Base-by-base conservation (phyloP, 2,888 invertebrate species). In the Limnephilus marmoratus region DNA sequence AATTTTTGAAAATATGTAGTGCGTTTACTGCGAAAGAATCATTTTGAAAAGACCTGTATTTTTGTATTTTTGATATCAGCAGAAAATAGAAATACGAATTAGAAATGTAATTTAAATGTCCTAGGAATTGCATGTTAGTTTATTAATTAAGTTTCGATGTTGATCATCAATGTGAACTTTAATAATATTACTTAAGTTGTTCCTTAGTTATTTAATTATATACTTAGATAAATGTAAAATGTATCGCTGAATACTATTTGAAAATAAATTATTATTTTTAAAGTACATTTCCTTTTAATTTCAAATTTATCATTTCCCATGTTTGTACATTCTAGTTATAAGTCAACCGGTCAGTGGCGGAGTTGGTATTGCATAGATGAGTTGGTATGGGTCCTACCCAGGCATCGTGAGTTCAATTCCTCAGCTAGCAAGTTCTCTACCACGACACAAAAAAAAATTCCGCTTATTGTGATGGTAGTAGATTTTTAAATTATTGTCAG, bases 141-240 rank as follows among this genome's bases (percentile, higher is more conserved):
- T 80, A 81, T 31, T 41, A 89, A n/a, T 89, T 88, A 80, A 80
- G 81, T 89, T 80, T 80, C 37, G 88, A 89, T 89, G 88, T 89
- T 89, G 88, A 89, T 80, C 88, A 81, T 89, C 88, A 86, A 86
- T 89, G 88, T 81, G 37, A 80, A 89, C 80, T 29, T 81, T 81
- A 80, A 80, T 89, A 88, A 80, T 68, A 68, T 29, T 88, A 34
- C 31, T 29, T 85, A 86, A 86, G 86, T 45, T 89, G 37, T 89
- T 89, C 37, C 80, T 81, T 89, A 89, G 88, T 29, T 86, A 45
- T 86, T 34, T 34, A 37, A 83, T 83, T 37, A 83, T 37, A 83
- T 82, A n/a, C n/a, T n/a, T n/a, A 82, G 37, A 83, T 83, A 83
- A 31, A 87, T 29, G 31, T 53, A 49, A 49, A 49, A 87, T 87